Conservation (phyloP, 1,140 invertebrate genomes). For the Tetragnatha versicolor region DNA sequence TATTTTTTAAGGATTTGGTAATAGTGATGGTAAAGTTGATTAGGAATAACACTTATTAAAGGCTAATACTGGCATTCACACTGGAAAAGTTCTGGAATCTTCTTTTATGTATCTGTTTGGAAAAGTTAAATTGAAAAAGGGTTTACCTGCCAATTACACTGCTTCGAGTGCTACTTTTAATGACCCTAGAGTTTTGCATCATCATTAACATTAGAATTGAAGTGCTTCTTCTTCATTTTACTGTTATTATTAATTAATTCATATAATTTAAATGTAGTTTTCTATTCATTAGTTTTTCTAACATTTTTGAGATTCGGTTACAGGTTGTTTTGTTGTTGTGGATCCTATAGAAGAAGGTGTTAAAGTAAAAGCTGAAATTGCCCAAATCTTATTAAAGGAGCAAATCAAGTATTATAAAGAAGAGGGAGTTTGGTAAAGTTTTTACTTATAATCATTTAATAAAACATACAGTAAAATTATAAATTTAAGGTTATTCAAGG, state of each 20-base stretch:
- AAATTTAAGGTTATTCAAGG: not conserved
- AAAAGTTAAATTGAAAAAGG: no score
- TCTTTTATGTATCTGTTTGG: no score
- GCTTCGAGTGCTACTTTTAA: not conserved
- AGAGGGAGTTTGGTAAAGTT: conserved; percentile 73
- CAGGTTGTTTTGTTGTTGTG: conserved; percentile 80
- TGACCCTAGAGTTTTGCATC: not conserved
- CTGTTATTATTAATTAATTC: not conserved
- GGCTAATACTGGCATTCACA: no score
- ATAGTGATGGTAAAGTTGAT: no score
- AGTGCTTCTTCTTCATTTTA: not conserved
- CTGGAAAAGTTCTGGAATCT: no score
- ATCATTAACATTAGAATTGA: not conserved
- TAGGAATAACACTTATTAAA: no score
- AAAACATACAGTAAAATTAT: not conserved
- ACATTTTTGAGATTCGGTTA: no score
- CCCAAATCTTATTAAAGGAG: conserved; percentile 79
- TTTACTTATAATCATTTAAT: not conserved
- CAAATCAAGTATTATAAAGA: conserved; percentile 82
- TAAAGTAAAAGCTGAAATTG: conserved; percentile 90
- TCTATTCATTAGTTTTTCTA: not conserved
- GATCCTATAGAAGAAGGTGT: conserved; percentile 88
- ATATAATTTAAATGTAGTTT: not conserved
- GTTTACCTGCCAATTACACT: not conserved
- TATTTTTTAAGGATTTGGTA: no score